Evolutionary conservation across 2,113 vertebrate species (phyloP), one percentile per base, ranked within the genome.

Genomic region (Ptilorrhoa leucosticta): DNA sequence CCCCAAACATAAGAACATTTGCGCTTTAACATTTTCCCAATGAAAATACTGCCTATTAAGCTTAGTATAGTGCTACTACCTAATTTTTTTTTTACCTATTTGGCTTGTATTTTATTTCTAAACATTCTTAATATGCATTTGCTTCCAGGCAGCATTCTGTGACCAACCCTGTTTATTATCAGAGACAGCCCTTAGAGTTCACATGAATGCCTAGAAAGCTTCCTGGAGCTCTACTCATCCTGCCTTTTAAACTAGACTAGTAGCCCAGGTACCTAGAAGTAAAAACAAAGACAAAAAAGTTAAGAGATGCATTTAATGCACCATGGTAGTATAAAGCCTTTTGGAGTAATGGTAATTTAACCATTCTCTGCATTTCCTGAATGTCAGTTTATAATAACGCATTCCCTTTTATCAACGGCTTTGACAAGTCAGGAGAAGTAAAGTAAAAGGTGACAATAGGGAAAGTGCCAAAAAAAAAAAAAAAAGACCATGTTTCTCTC

Each of bases 231-330:
- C 80, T 35, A 19, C 17, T 76, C 56, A 57, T 42, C 68, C 92
- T 90, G 57, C 76, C 77, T 95, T 92, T 85, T 77, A 82, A 76
- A 82, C 73, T 89, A 93, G 31, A 85, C 80, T 79, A 83, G 50
- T 33, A 87, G 75, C 69, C 13, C 76, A 89, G 69, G 83, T 81
- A 91, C 53, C 76, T 89, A 66, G 57, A 85, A 91, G 54, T 90
- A 83, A 92, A 87, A 91, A 81, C 60, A 61, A 87, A 79, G 72
- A 89, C 27, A 50, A 83, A 65, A 76, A 87, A 23, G 20, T 79
- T 83, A 90, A 93, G 83, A 92, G 96, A 90, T 92, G 96, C 93
- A 60, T 68, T 91, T 83, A 92, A 94, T 97, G 97, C 97, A 98
- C 86, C 97, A 86, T 0, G 31, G 92, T 63, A 87, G 57, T 48